Conservation (phyloP, 2,888 invertebrate genomes). For the Galerucella calmariensis region DNA sequence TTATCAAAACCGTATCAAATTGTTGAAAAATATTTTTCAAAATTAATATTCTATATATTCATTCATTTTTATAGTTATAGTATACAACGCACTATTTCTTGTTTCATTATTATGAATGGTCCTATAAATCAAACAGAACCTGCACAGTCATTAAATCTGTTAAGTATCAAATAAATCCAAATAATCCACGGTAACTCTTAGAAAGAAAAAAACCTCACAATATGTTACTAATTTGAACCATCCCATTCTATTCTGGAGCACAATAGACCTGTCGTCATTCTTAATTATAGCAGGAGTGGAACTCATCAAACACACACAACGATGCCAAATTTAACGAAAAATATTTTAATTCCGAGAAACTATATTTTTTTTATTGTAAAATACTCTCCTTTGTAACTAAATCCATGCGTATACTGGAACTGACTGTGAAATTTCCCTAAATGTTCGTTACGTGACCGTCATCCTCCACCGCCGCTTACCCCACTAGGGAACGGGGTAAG, state of each 20-base stretch:
- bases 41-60: too few relatives aligned
- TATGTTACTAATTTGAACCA: conserved; percentile 17
- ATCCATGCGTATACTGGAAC: neutral
- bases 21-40: too few relatives aligned
- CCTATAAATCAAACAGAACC: neutral
- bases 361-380: neutral
- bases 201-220: conserved; percentile 7
- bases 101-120: neutral
- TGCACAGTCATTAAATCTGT: neutral
- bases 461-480: neutral
- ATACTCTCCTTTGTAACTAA: neutral
- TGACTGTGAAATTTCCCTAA: conserved; percentile 3
- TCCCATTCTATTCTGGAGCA: conserved; percentile 3
- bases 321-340: conserved; percentile 1
- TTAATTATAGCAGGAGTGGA: conserved; percentile 9
- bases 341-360: neutral
- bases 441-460: conserved; percentile 8
- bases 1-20: too few relatives aligned
- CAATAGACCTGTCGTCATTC: conserved; percentile 10
- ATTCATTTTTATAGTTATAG: too few relatives aligned
- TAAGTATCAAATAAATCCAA: conserved; percentile 14
- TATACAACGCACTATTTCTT: neutral
- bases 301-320: neutral
- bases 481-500: conserved; percentile 17
- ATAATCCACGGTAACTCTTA: conserved; percentile 6